Percentiles rank a stretch among this genome's conserved stretches.
These are phyloP conservation scores for Grapholita molesta DNA, from an alignment of 1,140 invertebrate species.

Conservation along the genomic window DNA sequence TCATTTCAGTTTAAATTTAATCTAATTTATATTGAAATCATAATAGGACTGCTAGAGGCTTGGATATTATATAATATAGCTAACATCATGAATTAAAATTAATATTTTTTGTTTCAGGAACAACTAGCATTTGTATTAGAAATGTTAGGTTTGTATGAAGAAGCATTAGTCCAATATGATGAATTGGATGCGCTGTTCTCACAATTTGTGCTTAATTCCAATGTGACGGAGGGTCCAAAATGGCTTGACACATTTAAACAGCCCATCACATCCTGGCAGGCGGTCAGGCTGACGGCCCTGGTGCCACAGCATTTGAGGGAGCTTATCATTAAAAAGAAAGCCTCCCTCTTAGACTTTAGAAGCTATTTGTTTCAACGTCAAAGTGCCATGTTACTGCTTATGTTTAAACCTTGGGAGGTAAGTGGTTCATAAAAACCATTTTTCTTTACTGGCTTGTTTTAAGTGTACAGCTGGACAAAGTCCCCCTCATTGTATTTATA, in stretches of 20 bases:
- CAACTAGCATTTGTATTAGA: conserved; percentile 96
- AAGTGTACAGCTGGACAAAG: no score
- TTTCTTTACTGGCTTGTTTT: no score
- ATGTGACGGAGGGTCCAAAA: conserved; percentile 88
- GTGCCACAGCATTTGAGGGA: conserved; percentile 84
- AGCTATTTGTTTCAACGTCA: conserved; percentile 97
- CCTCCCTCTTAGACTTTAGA: conserved; percentile 92
- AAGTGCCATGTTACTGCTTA: conserved; percentile 89
- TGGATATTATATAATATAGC: no score
- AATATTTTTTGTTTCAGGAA: conserved; percentile 82
- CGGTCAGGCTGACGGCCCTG: conserved; percentile 84
- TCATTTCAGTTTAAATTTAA: no score
- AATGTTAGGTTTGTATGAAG: conserved; percentile 95
- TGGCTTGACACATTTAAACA: conserved; percentile 89
- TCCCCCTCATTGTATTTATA: no score
- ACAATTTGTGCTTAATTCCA: conserved; percentile 96
- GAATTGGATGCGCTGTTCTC: conserved; percentile 98
- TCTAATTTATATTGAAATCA: no score
- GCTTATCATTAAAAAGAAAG: conserved; percentile 84
- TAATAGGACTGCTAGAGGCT: no score
- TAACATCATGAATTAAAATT: not conserved
- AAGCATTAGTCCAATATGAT: conserved; percentile 97
- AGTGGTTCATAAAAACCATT: no score
- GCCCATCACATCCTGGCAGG: conserved; percentile 89
- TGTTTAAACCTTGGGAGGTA: conserved; percentile 90